Percentiles rank a stretch among this genome's conserved stretches.
phyloP scores from a whole-genome alignment of 2,797 vertebrate genomes.

The Phylloscopus collybita region DNA sequence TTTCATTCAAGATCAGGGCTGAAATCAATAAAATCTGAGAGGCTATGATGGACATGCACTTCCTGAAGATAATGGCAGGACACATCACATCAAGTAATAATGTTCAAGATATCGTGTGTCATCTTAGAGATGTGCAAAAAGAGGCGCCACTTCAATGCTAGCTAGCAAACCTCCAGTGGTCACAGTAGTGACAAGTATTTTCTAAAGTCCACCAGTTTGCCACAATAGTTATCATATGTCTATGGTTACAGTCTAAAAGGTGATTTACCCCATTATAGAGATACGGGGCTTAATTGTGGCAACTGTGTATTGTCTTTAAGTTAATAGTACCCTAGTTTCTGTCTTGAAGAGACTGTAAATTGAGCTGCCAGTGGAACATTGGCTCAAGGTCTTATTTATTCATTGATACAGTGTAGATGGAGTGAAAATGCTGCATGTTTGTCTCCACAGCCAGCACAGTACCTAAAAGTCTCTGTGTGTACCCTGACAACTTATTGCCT shows the following conservation, averaged over 20 bases:
- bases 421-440: background rate
- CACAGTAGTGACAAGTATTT: background rate
- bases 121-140: background rate
- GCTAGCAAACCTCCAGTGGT: background rate
- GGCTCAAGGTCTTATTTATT: background rate
- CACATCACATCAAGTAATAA: background rate
- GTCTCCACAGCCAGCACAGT: background rate
- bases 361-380: background rate
- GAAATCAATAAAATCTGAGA: constrained; percentile 1
- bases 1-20: background rate
- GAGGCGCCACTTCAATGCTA: background rate
- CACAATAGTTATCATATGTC: background rate
- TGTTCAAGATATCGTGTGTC: background rate
- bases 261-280: background rate
- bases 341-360: background rate
- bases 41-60: background rate
- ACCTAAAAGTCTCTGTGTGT: background rate
- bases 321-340: background rate
- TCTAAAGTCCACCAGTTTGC: background rate
- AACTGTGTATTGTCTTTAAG: background rate
- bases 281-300: background rate
- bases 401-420: background rate
- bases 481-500: background rate
- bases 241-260: background rate
- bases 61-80: background rate